Base-by-base conservation (phyloP, 2,888 invertebrate genomes). In the Pristionchus mayeri region DNA sequence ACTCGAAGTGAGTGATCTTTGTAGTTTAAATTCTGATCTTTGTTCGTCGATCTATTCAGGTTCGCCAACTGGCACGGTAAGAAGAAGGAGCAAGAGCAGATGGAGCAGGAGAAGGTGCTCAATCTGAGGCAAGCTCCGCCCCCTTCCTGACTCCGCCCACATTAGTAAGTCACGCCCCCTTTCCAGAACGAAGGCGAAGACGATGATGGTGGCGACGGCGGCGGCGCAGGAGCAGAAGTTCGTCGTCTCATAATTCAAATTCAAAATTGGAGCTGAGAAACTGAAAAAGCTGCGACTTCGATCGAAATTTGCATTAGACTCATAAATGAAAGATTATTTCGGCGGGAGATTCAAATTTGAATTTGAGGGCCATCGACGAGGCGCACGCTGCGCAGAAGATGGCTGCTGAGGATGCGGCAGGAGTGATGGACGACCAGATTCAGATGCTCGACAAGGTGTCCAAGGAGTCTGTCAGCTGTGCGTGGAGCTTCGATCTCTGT, bases 1-100 rank as follows among this genome's bases (percentile, higher is more conserved):
- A 87, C 24, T 79, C 86, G 21, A 79, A 81, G 76, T 87, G 82
- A 71, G 87, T 78, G 9, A 3, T 27, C 40, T 44, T n/a, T 27
- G 30, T 34, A 63, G 30, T 44, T 76, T 54, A 24, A 27, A 34
- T 21, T 82, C 48, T 44, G 37, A 48, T 48, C 34, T 40, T 57
- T 80, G 54, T 57, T 57, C 57, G 54, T n/a, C 52, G 34, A 30
- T 52, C 52, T 60, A 2, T 82, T 21, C 84, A 84, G 71, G 18
- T 84, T 75, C 75, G 84, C 71, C 3, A 71, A 52, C 40, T 84
- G 84, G 84, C 71, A 71, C 57, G 84, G 84, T n/a, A 84, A 84
- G 85, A 85, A 57, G 75, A 63, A 84, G n/a, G 63, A 84, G 44
- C 78, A 85, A 48, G 54, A 78, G 63, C 76, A 44, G 60, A 37